Percentiles rank a stretch among this genome's conserved stretches.
These are phyloP conservation scores for Aethina tumida DNA, from an alignment of 1,140 invertebrate genomes.

Conservation along the genomic window DNA sequence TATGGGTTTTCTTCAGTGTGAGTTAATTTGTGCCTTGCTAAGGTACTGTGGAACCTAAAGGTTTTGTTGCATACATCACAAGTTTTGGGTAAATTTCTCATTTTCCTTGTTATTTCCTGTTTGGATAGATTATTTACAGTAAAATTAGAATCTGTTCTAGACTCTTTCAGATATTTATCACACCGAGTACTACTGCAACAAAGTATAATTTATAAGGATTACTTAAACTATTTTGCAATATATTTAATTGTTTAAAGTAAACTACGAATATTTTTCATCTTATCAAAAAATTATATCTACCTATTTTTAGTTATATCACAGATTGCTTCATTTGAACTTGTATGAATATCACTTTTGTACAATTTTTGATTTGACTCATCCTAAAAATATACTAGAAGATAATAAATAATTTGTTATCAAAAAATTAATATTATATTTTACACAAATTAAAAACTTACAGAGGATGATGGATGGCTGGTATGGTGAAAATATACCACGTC, in stretches of 20 bases:
- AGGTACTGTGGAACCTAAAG: constrained; percentile 21
- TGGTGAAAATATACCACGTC: neutral
- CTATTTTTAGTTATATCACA: no score
- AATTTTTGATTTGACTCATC: no score
- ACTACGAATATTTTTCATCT: no score
- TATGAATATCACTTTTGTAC: no score
- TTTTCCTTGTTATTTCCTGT: constrained; percentile 10
- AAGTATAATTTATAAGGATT: no score
- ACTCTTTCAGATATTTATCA: neutral
- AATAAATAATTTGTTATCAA: constrained; percentile 1
- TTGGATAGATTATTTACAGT: constrained; percentile 8
- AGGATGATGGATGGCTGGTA: neutral
- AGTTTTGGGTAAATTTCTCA: constrained; percentile 16
- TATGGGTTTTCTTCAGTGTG: constrained; percentile 65
- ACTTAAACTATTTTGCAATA: no score
- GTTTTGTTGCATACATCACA: constrained; percentile 24
- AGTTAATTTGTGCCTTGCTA: constrained; percentile 50
- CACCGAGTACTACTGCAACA: no score
- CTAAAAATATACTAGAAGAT: constrained; percentile 4
- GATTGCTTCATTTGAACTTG: no score
- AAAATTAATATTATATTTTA: constrained; percentile 9
- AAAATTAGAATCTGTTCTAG: constrained; percentile 11
- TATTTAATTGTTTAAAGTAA: no score
- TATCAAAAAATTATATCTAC: no score
- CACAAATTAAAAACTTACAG: constrained; percentile 2